Base-by-base conservation (phyloP, 2,888 invertebrate species). In the Liposcelis brunnea region DNA sequence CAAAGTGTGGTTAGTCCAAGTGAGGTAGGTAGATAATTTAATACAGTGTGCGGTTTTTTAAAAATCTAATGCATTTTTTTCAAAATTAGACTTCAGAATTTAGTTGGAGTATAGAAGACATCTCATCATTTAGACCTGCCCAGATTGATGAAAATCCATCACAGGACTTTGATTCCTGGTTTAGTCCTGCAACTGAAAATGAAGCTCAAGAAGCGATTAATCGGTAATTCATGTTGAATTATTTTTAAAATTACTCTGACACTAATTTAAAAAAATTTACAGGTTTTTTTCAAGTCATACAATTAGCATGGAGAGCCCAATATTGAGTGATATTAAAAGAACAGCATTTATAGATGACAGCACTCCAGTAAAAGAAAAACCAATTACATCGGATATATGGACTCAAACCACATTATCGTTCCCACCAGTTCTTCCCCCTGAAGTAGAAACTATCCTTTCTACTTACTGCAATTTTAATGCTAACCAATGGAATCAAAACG, bases 151-250 rank as follows among this genome's bases (percentile, higher is more conserved):
- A 40, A 19, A 40, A 40, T 19, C 40, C 40, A 12, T 19, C 18
- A 16, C 40, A 40, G 11, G 40, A 40, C 7, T 40, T 40, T 40
- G 19, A 16, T 18, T 40, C 40, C 3, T 40, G 40, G 40, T 40
- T 40, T 40, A 40, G 40, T 40, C 40, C 40, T n/a, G 40, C 16
- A 12, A 40, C 40, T 40, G 40, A 40, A 21, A 18, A n/a, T n/a
- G 19, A 40, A 19, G 40, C 19, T 11, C 40, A 40, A 19, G 40
- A 14, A 12, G 40, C 40, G 4, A 40, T 40, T 40, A 21, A 40
- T 40, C 6, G 11, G 40, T 40, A 6, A 18, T 10, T 32, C n/a
- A 11, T 32, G 10, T 32, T 32, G n/a, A n/a, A n/a, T n/a, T n/a
- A n/a, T n/a, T n/a, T n/a, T n/a, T n/a, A n/a, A n/a, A n/a, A n/a